A percentile compares a stretch with the other conserved stretches of the same genome.
Evolutionary conservation across 2,113 vertebrate species (phyloP).

Genomic region (Callaeas wilsoni): DNA sequence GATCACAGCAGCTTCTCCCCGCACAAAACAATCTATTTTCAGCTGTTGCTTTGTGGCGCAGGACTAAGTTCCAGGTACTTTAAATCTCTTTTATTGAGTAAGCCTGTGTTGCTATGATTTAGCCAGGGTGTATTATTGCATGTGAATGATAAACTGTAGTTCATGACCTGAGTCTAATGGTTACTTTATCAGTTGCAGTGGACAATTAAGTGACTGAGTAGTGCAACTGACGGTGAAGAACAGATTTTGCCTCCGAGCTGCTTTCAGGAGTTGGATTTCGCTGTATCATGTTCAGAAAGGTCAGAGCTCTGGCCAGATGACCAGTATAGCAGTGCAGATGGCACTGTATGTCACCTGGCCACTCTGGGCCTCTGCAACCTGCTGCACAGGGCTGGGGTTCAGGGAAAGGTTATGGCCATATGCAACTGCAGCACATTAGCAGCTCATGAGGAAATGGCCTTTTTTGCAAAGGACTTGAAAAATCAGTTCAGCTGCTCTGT

Average conservation of each 20-base stretch:
- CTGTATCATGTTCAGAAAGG: constrained; percentile 81
- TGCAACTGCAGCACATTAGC: constrained; percentile 21
- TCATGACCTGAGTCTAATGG: constrained; percentile 76
- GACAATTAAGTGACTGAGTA: constrained; percentile 73
- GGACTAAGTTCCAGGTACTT: neutral
- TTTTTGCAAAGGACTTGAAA: neutral
- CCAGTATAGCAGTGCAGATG: constrained; percentile 77
- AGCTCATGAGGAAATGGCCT: neutral
- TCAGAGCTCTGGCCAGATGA: constrained; percentile 80
- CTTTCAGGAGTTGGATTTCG: constrained; percentile 79
- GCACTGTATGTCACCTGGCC: constrained; percentile 73
- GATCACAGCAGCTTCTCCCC: neutral
- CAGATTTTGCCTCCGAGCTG: constrained; percentile 80
- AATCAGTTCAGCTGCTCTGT: neutral
- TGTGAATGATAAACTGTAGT: constrained; percentile 60
- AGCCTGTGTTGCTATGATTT: constrained; percentile 8
- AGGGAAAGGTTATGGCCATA: constrained; percentile 73
- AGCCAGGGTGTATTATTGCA: constrained; percentile 40
- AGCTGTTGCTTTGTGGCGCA: neutral
- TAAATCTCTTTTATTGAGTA: neutral
- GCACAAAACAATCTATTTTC: neutral
- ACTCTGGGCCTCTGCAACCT: constrained; percentile 72
- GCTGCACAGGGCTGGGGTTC: constrained; percentile 72
- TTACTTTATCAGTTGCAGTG: constrained; percentile 72
- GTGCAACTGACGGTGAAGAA: constrained; percentile 74